Base-by-base conservation (phyloP, 2,113 vertebrate species). In the Vimba vimba region DNA sequence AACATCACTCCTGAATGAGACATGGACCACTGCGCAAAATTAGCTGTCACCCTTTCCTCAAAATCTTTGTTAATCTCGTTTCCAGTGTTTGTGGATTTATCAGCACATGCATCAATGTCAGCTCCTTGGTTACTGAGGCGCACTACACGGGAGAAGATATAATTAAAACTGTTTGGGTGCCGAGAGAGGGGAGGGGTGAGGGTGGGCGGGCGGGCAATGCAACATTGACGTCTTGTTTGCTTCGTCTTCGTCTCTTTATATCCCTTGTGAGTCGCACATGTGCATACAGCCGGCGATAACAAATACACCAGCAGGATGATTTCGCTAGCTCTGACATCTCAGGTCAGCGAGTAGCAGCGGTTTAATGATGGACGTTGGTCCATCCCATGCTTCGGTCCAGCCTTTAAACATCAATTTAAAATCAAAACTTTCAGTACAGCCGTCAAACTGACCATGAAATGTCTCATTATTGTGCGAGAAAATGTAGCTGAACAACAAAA, bases 21-120 rank as follows among this genome's bases (percentile, higher is more conserved):
- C 96, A 96, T 94, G 96, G 96, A 97, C 96, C 95, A 96, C 95
- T 97, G 97, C 96, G 96, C 96, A 97, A 98, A 99, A 99, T 99
- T 98, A 99, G 97, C 97, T 99, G 97, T 98, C 98, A 99, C 96
- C 95, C 96, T 97, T 97, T 97, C 95, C 97, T 98, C 97, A 98
- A 97, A 99, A 99, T 99, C 97, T 99, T 98, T 99, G 97, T 98
- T 99, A 99, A 99, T 99, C 97, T 98, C 96, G 98, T 99, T 99
- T 98, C 98, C 97, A 98, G 97, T 97, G 97, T 99, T 98, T 98
- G 97, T 96, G 96, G 97, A 97, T 99, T 99, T 99, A 99, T 99
- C 97, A 99, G 97, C 97, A 98, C 97, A 99, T 99, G 98, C 97
- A 99, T 99, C 97, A 99, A 97, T 99, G 98, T 99, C 98, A 99